Evolutionary conservation across 2,888 invertebrate species (phyloP).

Genomic region (Erannis defoliaria): DNA sequence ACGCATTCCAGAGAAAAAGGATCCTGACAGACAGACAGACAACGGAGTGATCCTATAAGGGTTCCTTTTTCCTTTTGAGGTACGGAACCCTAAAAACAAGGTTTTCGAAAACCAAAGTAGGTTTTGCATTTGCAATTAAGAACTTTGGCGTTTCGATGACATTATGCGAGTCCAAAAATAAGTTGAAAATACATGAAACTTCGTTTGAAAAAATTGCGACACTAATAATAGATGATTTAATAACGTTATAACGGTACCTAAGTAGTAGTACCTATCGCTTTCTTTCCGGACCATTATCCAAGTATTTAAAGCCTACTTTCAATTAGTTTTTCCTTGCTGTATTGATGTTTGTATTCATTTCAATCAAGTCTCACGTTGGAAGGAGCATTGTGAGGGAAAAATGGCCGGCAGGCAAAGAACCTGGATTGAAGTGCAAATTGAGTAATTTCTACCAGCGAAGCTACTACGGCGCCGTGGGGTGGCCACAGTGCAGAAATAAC

Average conservation of each 20-base stretch:
- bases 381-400: constrained; percentile 67
- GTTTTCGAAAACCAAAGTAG: too few relatives aligned
- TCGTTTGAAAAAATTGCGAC: too few relatives aligned
- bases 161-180: too few relatives aligned
- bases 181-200: neutral
- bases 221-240: too few relatives aligned
- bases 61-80: too few relatives aligned
- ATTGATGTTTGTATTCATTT: constrained; percentile 49
- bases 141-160: too few relatives aligned
- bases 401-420: constrained; percentile 81
- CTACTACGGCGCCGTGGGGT: constrained; percentile 40
- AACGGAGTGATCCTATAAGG: too few relatives aligned
- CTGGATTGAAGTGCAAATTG: constrained; percentile 85
- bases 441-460: constrained; percentile 70
- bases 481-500: constrained; percentile 11
- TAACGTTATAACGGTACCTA: neutral
- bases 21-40: too few relatives aligned
- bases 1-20: too few relatives aligned
- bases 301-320: constrained; percentile 20
- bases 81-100: too few relatives aligned
- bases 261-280: neutral
- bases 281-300: neutral
- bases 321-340: constrained; percentile 33
- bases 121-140: too few relatives aligned
- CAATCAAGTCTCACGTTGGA: constrained; percentile 53